phyloP scores from a whole-genome alignment of 1,140 invertebrate species.

The Drosophila repleta region DNA sequence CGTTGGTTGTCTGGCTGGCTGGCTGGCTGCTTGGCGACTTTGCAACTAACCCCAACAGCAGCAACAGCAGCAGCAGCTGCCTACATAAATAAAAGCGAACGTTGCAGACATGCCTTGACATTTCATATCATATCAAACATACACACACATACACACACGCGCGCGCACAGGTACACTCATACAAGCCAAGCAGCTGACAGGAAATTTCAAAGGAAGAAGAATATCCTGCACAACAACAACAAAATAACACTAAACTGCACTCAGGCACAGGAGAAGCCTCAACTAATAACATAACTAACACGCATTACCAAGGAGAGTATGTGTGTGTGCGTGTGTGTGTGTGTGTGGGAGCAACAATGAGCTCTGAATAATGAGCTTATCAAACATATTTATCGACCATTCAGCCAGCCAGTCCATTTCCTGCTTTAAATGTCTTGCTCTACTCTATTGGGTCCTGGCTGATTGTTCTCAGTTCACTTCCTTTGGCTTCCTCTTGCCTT shows the following conservation, averaged over 20 bases:
- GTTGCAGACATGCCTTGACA: conserved; percentile 72
- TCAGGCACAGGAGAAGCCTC: conserved; percentile 3
- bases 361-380: conserved; percentile 29
- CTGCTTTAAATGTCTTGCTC: conserved; percentile 38
- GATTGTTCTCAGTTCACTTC: background rate
- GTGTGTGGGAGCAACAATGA: conserved; percentile 11
- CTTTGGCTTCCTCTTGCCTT: background rate
- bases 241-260: conserved; percentile 35
- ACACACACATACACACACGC: conserved; percentile 19
- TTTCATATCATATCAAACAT: conserved; percentile 57
- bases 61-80: conserved; percentile 35
- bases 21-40: conserved; percentile 36
- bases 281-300: conserved; percentile 34
- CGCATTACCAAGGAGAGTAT: conserved; percentile 24
- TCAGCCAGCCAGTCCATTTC: conserved; percentile 30
- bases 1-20: background rate
- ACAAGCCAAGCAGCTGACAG: conserved; percentile 20
- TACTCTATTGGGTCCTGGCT: background rate
- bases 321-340: background rate
- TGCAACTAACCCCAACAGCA: conserved; percentile 61
- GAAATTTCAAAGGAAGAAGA: conserved; percentile 45
- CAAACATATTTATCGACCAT: conserved; percentile 30
- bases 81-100: conserved; percentile 69
- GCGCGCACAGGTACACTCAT: conserved; percentile 4
- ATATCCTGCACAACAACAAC: conserved; percentile 19